These are phyloP conservation scores for Enteromius treurensis DNA, from an alignment of 2,797 vertebrate species.

Conservation along the genomic window DNA sequence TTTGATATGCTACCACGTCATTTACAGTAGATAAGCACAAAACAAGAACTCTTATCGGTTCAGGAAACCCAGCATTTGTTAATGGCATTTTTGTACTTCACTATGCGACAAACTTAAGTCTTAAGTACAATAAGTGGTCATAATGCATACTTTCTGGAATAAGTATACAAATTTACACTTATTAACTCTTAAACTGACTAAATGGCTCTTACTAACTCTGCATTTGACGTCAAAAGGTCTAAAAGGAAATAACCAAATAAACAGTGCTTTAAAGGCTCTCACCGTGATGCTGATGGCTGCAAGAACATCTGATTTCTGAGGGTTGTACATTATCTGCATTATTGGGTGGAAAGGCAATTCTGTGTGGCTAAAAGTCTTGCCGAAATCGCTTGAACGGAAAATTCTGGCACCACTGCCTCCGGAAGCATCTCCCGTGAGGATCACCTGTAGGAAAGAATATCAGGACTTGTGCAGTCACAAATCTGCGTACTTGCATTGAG, in stretches of 20 bases:
- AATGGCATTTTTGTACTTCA: neutral
- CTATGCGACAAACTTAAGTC: neutral
- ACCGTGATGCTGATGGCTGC: constrained; percentile 83
- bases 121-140: neutral
- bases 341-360: constrained; percentile 86
- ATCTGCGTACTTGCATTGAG: neutral
- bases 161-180: neutral
- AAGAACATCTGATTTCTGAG: constrained; percentile 77
- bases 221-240: neutral
- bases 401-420: constrained; percentile 79
- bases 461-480: neutral
- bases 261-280: constrained; percentile 59
- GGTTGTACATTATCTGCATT: constrained; percentile 86
- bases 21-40: neutral
- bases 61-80: neutral
- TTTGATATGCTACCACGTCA: neutral
- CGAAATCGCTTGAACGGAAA: constrained; percentile 88
- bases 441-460: constrained; percentile 79
- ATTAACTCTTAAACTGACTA: neutral
- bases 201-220: neutral
- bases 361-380: constrained; percentile 79
- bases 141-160: neutral
- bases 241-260: neutral
- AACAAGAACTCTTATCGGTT: neutral
- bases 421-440: constrained; percentile 89